phyloP scores from a whole-genome alignment of 2,888 invertebrate species.

The Dolichomitus sp. region DNA sequence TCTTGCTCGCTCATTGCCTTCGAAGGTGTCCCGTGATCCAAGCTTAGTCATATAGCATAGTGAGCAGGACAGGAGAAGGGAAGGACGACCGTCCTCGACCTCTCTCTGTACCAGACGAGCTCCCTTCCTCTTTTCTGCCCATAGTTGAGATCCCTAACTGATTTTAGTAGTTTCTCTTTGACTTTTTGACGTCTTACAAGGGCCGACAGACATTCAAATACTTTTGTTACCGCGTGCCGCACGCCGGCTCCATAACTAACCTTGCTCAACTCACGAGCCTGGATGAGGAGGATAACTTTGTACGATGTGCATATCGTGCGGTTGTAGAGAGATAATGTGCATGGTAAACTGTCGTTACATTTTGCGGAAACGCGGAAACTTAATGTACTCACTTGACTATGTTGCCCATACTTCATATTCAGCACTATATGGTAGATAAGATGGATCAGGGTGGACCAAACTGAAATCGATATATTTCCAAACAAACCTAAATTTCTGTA shows the following conservation, averaged over 20 bases:
- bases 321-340: slow-evolving; percentile 34
- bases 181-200: slow-evolving; percentile 86
- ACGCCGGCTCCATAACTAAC: slow-evolving; percentile 83
- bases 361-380: slow-evolving; percentile 31
- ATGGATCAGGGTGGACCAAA: neutral
- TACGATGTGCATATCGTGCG: slow-evolving; percentile 17
- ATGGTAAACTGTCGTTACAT: slow-evolving; percentile 49
- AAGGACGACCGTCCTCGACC: slow-evolving; percentile 55
- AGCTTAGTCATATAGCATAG: slow-evolving; percentile 36
- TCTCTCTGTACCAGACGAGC: slow-evolving; percentile 62
- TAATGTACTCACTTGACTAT: slow-evolving; percentile 27
- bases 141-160: slow-evolving; percentile 85
- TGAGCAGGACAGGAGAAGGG: slow-evolving; percentile 46
- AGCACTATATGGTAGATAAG: neutral
- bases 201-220: slow-evolving; percentile 85
- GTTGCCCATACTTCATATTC: slow-evolving; percentile 14
- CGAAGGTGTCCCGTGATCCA: slow-evolving; percentile 44
- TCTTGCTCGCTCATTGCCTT: slow-evolving; percentile 23
- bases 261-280: slow-evolving; percentile 79
- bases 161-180: slow-evolving; percentile 86
- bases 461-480: neutral
- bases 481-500: too few relatives aligned
- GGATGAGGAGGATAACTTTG: slow-evolving; percentile 34
- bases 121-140: slow-evolving; percentile 71
- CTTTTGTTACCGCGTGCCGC: slow-evolving; percentile 82